phyloP scores from a whole-genome alignment of 1,140 invertebrate genomes.

The Sycophila sp. region DNA sequence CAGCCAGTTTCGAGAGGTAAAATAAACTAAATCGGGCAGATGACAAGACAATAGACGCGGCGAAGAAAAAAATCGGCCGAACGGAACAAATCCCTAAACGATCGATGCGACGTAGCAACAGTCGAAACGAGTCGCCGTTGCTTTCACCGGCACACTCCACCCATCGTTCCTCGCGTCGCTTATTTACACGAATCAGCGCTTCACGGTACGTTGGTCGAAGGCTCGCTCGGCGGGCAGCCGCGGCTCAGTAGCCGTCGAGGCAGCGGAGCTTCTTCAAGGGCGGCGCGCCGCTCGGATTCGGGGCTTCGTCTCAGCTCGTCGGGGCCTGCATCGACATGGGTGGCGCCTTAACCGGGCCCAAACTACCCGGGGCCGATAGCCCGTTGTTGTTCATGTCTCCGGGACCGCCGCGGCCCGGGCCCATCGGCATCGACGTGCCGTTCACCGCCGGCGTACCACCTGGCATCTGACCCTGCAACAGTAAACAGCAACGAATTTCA shows the following conservation, averaged over 20 bases:
- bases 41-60: too few relatives aligned
- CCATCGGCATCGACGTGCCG: constrained; percentile 53
- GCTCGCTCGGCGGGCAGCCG: not conserved
- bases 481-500: too few relatives aligned
- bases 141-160: too few relatives aligned
- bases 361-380: constrained; percentile 57
- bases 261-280: constrained; percentile 64
- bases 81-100: too few relatives aligned
- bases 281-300: too few relatives aligned
- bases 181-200: too few relatives aligned
- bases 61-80: too few relatives aligned
- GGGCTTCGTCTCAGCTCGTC: constrained; percentile 65
- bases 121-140: too few relatives aligned
- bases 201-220: not conserved
- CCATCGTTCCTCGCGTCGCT: too few relatives aligned
- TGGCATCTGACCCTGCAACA: constrained; percentile 63
- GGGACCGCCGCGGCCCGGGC: constrained; percentile 52
- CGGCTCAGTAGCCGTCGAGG: constrained; percentile 60
- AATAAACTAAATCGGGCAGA: too few relatives aligned
- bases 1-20: too few relatives aligned
- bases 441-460: constrained; percentile 57
- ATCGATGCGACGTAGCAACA: too few relatives aligned
- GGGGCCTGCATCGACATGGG: constrained; percentile 64
- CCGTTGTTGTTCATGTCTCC: constrained; percentile 67
- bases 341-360: constrained; percentile 62